Percentiles rank a stretch among this genome's conserved stretches.
These are phyloP conservation scores for Catocala fraxini DNA, from an alignment of 2,888 invertebrate species.

Conservation along the genomic window DNA sequence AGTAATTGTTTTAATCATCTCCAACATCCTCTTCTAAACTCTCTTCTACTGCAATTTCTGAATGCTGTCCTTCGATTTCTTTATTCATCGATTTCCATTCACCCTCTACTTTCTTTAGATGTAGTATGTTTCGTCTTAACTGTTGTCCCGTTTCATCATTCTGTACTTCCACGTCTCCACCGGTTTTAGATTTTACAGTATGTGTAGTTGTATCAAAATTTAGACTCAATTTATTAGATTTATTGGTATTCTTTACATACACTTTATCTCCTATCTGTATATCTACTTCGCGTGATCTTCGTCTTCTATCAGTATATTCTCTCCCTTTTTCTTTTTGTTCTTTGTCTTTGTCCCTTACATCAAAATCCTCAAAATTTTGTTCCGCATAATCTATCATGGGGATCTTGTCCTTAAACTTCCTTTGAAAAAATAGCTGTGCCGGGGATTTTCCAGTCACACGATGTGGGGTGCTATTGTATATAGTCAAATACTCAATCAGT, in stretches of 20 bases:
- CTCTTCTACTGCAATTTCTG: constrained; percentile 4
- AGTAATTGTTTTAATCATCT: constrained; percentile 2
- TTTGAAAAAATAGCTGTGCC: constrained; percentile 43
- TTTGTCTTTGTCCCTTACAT: constrained; percentile 19
- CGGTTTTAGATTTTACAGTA: constrained; percentile 3
- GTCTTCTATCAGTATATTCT: constrained; percentile 7
- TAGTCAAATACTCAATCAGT: constrained; percentile 39
- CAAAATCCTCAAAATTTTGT: constrained; percentile 23
- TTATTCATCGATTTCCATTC: constrained; percentile 6
- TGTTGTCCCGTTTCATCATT: constrained; percentile 21
- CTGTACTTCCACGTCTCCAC: constrained; percentile 9
- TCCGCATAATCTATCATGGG: constrained; percentile 26
- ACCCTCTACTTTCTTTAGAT: no score
- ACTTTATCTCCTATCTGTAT: constrained; percentile 34
- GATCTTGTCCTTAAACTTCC: constrained; percentile 49
- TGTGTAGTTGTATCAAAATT: constrained; percentile 25
- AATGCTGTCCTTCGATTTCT: constrained; percentile 1
- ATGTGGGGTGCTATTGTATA: no score
- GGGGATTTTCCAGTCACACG: constrained; percentile 27
- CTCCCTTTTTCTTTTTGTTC: no score
- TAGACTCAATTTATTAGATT: constrained; percentile 26
- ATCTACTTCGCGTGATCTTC: constrained; percentile 19
- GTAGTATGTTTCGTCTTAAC: constrained; percentile 6
- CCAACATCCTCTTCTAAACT: constrained; percentile 4
- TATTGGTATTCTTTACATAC: constrained; percentile 31